phyloP scores from a whole-genome alignment of 1,140 invertebrate species.

The Sarcophaga bullata region DNA sequence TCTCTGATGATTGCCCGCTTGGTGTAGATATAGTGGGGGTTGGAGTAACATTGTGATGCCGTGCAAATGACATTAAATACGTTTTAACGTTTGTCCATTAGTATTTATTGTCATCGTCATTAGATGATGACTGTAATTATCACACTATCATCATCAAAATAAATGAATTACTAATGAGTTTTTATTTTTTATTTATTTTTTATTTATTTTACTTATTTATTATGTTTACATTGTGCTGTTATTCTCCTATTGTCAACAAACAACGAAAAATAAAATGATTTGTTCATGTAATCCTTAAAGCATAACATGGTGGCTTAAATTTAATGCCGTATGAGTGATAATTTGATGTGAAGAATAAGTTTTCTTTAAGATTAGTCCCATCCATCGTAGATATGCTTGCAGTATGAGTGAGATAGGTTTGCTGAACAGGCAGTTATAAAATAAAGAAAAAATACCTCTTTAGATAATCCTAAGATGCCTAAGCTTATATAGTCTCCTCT shows the following conservation, averaged over 20 bases:
- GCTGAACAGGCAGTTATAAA: no score
- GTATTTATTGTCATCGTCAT: constrained; percentile 12
- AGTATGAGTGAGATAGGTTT: no score
- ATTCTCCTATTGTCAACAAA: neutral
- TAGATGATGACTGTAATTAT: neutral
- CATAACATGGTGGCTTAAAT: no score
- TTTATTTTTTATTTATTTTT: no score
- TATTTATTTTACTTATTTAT: constrained; percentile 7
- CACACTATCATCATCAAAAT: constrained; percentile 14
- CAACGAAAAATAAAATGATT: neutral
- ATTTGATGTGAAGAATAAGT: no score
- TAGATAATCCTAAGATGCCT: no score
- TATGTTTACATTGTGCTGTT: neutral
- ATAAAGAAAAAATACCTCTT: no score
- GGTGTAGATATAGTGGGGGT: neutral
- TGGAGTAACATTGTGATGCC: neutral
- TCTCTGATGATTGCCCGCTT: neutral
- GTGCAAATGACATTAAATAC: neutral
- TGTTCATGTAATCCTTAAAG: neutral
- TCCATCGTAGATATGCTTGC: no score
- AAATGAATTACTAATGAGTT: constrained; percentile 15
- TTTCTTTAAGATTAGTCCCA: no score
- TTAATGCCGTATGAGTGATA: no score
- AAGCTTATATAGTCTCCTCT: no score
- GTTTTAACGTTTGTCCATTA: neutral